These are phyloP conservation scores for Petrolisthes cinctipes DNA, from an alignment of 2,888 invertebrate genomes.

Conservation along the genomic window DNA sequence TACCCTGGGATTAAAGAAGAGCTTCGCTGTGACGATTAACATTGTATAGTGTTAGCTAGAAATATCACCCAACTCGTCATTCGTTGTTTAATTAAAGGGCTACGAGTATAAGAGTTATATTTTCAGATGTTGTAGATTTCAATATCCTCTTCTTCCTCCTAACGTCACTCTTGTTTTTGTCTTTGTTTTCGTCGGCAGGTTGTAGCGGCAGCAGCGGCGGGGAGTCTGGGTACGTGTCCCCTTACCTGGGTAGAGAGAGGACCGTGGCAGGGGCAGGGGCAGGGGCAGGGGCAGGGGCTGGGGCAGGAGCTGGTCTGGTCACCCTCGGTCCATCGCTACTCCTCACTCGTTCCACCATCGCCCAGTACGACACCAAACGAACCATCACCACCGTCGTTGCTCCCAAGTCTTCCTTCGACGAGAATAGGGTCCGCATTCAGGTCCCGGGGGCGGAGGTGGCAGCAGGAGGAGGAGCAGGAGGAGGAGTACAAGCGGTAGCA, in stretches of 20 bases:
- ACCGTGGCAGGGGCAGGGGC: neutral
- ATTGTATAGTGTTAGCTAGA: too few species aligned
- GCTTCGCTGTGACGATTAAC: too few species aligned
- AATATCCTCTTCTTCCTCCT: too few species aligned
- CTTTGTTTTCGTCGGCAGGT: conserved; percentile 12
- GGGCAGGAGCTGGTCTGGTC: conserved; percentile 13
- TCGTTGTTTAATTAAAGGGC: neutral
- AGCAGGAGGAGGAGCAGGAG: conserved; percentile 10
- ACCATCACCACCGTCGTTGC: conserved; percentile 55
- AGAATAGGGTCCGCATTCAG: conserved; percentile 52
- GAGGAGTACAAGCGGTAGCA: neutral
- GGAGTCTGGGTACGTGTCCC: conserved; percentile 52
- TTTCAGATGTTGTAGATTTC: too few species aligned
- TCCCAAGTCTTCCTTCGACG: conserved; percentile 49
- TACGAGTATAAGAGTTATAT: neutral
- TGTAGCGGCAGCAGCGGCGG: conserved; percentile 57
- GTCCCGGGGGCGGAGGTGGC: conserved; percentile 43
- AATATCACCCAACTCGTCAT: too few species aligned
- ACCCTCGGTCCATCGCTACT: conserved; percentile 51
- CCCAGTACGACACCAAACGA: conserved; percentile 55
- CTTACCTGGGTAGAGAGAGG: conserved; percentile 44
- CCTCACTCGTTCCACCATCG: conserved; percentile 47
- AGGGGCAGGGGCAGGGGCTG: neutral
- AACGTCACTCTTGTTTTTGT: too few species aligned
- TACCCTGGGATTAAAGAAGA: too few species aligned